Evolutionary conservation across 2,888 invertebrate species (phyloP).

Genomic region (Sericinus montela): DNA sequence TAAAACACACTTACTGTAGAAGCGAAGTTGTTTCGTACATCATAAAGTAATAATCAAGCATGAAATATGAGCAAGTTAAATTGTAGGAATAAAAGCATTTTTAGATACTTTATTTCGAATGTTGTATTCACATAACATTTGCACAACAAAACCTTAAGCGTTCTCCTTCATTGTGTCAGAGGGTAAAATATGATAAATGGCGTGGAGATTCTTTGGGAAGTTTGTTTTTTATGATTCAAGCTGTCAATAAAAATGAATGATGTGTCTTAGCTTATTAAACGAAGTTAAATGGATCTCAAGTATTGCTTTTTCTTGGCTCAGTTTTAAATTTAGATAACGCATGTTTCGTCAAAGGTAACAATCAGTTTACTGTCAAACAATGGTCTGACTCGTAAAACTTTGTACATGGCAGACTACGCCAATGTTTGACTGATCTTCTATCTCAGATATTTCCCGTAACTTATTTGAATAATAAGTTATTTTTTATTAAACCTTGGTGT

Average conservation of each 20-base stretch:
- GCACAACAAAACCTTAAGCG: background rate
- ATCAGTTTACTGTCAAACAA: no score
- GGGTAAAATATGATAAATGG: constrained; percentile 1
- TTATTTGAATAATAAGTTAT: no score
- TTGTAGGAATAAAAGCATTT: no score
- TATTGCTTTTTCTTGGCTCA: background rate
- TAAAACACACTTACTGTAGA: no score
- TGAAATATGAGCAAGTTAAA: no score
- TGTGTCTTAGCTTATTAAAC: constrained; percentile 15
- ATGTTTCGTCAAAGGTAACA: background rate
- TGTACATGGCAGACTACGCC: no score
- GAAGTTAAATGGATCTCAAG: constrained; percentile 8
- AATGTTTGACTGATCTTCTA: no score
- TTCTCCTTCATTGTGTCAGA: background rate
- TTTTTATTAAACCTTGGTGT: no score
- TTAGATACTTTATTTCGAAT: background rate
- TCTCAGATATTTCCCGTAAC: no score
- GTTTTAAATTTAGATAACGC: background rate
- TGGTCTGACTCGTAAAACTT: no score
- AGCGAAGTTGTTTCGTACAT: no score
- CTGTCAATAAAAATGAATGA: constrained; percentile 17
- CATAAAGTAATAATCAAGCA: no score
- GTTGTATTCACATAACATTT: background rate
- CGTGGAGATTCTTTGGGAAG: background rate
- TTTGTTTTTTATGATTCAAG: constrained; percentile 8